phyloP scores from a whole-genome alignment of 2,797 vertebrate genomes.

The Pantherophis vulpinus region DNA sequence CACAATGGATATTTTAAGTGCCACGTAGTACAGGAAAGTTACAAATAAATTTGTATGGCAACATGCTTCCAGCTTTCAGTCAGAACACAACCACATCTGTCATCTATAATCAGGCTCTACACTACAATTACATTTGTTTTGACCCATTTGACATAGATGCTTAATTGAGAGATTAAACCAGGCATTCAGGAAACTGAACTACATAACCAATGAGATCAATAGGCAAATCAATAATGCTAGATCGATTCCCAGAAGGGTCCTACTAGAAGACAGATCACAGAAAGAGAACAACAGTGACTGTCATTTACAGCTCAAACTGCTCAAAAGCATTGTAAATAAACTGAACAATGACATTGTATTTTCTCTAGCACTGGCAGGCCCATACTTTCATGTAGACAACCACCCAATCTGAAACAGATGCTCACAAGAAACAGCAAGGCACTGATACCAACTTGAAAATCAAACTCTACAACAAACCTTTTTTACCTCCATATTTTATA shows the following conservation, averaged over 20 bases:
- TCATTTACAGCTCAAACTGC: not conserved
- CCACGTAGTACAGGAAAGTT: not conserved
- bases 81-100: not conserved
- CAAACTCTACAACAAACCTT: not conserved
- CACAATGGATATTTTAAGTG: not conserved
- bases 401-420: not conserved
- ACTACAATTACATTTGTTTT: not conserved
- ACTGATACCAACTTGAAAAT: not conserved
- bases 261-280: not conserved
- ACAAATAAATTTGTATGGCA: not conserved
- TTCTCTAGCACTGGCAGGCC: not conserved
- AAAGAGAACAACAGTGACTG: not conserved
- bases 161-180: not conserved
- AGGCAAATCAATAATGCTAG: not conserved
- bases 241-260: not conserved
- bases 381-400: not conserved
- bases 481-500: not conserved
- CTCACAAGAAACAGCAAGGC: not conserved
- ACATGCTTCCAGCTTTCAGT: not conserved
- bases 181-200: not conserved
- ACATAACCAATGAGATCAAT: not conserved
- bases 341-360: not conserved
- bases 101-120: not conserved
- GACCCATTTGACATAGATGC: not conserved
- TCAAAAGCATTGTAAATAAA: not conserved